Evolutionary conservation across 2,113 vertebrate genomes (phyloP).

Genomic region (Spizaetus ornatus): DNA sequence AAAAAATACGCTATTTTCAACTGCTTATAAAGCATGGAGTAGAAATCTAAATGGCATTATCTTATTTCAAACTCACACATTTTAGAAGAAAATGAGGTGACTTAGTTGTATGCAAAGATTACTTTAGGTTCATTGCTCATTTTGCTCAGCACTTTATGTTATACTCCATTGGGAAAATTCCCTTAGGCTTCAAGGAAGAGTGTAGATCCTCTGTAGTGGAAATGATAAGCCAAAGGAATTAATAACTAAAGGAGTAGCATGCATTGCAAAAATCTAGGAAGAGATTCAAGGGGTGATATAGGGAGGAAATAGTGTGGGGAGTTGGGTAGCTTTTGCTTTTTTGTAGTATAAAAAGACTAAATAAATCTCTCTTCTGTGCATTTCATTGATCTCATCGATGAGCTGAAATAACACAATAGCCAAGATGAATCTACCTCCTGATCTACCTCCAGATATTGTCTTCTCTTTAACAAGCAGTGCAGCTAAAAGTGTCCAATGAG

Average conservation of each 20-base stretch:
- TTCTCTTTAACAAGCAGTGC: not conserved
- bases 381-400: slow-evolving; percentile 1
- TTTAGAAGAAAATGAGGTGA: not conserved
- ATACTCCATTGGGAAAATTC: not conserved
- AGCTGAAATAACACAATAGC: not conserved
- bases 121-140: not conserved
- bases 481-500: not conserved
- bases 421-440: not conserved
- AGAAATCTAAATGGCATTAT: not conserved
- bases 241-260: not conserved
- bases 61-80: not conserved
- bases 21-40: not conserved
- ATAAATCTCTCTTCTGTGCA: not conserved
- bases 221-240: not conserved
- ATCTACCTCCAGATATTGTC: not conserved
- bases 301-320: not conserved
- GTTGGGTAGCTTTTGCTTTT: not conserved
- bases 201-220: not conserved
- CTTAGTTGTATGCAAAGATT: not conserved
- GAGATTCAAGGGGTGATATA: not conserved
- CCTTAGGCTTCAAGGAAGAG: not conserved
- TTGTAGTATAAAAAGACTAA: not conserved
- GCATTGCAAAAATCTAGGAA: not conserved
- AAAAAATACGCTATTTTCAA: not conserved
- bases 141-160: not conserved